These are phyloP conservation scores for Empidonax traillii DNA, from an alignment of 2,113 vertebrate species.

Conservation along the genomic window DNA sequence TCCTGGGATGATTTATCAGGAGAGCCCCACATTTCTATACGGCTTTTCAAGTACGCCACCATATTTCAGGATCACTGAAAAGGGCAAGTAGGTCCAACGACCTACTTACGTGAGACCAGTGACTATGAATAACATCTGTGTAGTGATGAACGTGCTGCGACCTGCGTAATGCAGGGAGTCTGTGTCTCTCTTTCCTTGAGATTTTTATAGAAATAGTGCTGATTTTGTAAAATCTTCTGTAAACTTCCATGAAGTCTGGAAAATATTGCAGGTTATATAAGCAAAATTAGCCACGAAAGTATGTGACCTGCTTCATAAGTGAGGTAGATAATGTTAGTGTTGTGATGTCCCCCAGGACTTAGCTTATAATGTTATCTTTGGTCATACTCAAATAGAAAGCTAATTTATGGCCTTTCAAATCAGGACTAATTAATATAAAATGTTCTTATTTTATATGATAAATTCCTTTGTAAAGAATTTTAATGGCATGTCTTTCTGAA, in stretches of 20 bases:
- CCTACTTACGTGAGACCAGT: background rate
- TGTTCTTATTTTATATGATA: conserved; percentile 22
- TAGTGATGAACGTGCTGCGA: background rate
- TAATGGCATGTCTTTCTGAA: conserved; percentile 25
- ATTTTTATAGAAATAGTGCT: background rate
- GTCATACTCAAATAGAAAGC: background rate
- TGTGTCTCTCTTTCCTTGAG: background rate
- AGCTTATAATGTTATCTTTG: background rate
- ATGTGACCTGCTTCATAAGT: background rate
- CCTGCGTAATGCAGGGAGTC: background rate
- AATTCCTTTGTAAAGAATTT: conserved; percentile 52
- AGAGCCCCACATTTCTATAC: background rate
- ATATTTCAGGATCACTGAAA: conserved; percentile 60
- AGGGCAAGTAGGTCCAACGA: conserved; percentile 51
- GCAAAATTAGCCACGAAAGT: background rate
- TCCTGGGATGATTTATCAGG: conserved; percentile 34
- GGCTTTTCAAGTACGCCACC: conserved; percentile 37
- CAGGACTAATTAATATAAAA: conserved; percentile 47
- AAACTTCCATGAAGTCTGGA: background rate
- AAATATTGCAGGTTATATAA: background rate
- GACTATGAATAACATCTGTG: conserved; percentile 9
- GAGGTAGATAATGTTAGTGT: background rate
- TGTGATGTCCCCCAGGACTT: background rate
- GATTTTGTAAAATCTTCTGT: background rate
- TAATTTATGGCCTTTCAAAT: conserved; percentile 29